phyloP scores from a whole-genome alignment of 2,888 invertebrate species.

The Phengaris arion region DNA sequence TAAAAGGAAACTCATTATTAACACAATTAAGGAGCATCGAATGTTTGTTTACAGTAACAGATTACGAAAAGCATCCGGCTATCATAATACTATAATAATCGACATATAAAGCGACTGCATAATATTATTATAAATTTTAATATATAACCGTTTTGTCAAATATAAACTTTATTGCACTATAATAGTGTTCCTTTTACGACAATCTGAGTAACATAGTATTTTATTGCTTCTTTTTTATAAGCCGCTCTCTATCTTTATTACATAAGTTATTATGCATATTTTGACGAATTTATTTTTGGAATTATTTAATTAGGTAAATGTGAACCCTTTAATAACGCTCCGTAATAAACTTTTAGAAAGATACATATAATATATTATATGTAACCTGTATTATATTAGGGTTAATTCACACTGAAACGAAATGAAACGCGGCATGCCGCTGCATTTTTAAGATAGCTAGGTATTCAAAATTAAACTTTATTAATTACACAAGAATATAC shows the following conservation, averaged over 20 bases:
- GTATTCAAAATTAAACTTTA: no score
- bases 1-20: slow-evolving; percentile 2
- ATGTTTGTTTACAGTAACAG: slow-evolving; percentile 11
- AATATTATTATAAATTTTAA: not conserved
- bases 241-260: slow-evolving; percentile 11
- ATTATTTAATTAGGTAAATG: not conserved
- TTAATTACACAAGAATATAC: no score
- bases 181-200: not conserved
- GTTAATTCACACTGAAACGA: no score
- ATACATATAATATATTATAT: no score
- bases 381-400: no score
- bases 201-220: not conserved
- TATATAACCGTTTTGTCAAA: not conserved
- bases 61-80: slow-evolving; percentile 8
- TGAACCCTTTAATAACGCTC: not conserved
- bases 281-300: slow-evolving; percentile 12
- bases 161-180: slow-evolving; percentile 12
- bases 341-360: not conserved
- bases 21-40: slow-evolving; percentile 1
- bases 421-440: no score
- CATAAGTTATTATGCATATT: slow-evolving; percentile 11
- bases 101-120: not conserved
- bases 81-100: slow-evolving; percentile 11
- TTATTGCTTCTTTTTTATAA: not conserved
- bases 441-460: no score